Evolutionary conservation across 2,113 vertebrate species (phyloP), one percentile per base, ranked within the genome.

Genomic region (Leptobrachium leishanense): DNA sequence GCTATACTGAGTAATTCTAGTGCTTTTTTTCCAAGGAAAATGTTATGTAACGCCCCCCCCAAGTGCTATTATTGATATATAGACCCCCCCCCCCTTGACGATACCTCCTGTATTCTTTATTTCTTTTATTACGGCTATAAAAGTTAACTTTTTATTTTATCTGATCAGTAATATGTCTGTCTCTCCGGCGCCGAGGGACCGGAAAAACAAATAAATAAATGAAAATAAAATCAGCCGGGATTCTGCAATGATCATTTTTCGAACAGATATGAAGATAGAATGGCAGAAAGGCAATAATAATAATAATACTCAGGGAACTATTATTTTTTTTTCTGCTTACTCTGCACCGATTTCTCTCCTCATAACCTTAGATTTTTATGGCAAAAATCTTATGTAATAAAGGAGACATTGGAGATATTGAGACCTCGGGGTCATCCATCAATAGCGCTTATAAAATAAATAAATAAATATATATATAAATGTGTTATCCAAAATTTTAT

Each of bases 391-490:
- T 41, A 0, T 2, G 0, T 31, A 85, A 54, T 69, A 80, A 88
- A 84, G 82, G 74, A 85, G 86, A 85, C 72, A 81, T 77, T 81
- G 72, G 12, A 67, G 83, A 88, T 85, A 88, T 87, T 88, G 81
- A 87, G 64, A 72, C 53, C 82, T 80, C 2, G 15, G 85, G 75
- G 82, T 86, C 81, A 85, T 83, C 73, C 12, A 74, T 86, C 81
- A 83, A 73, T 84, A 89, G 85, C 69, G 86, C 65, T 42, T 84
- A 43, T 64, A 84, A 78, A 77, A 86, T 31, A 31, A 31, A 31
- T 31, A 31, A 31, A 31, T 31, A 31, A 31, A 31, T 31, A 31
- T 31, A 31, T 31, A 31, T 90, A 85, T 82, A 85, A 85, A 84
- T 84, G 82, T 70, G 82, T 88, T 86, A 68, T 68, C 20, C 11